Conservation (phyloP, 1,140 invertebrate species). For the Doryteuthis pealeii region DNA sequence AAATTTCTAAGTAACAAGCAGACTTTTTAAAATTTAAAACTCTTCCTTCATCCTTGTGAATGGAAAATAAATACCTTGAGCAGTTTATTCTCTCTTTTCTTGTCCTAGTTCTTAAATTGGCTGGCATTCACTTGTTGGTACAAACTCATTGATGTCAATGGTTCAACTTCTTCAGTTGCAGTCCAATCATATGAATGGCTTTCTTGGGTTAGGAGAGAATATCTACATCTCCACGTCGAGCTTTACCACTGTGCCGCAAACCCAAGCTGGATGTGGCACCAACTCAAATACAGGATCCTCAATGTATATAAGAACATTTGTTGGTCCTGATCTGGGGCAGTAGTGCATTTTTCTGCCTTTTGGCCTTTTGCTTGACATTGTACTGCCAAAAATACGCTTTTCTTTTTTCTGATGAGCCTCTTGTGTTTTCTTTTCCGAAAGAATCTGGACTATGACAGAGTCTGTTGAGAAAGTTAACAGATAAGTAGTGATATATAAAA, state of each 20-base stretch:
- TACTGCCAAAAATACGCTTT: slow-evolving; percentile 93
- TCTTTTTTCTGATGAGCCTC: slow-evolving; percentile 37
- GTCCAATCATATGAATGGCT: slow-evolving; percentile 86
- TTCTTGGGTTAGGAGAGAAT: slow-evolving; percentile 91
- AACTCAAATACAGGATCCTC: slow-evolving; percentile 58
- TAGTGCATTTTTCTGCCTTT: slow-evolving; percentile 67
- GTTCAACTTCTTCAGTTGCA: slow-evolving; percentile 89
- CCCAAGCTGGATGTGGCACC: slow-evolving; percentile 29
- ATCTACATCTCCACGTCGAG: slow-evolving; percentile 94
- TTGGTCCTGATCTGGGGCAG: slow-evolving; percentile 79
- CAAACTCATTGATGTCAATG: slow-evolving; percentile 93
- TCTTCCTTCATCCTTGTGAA: not conserved
- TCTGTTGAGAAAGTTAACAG: too few species aligned
- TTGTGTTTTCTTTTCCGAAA: slow-evolving; percentile 73
- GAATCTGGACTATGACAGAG: slow-evolving; percentile 10
- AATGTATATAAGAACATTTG: slow-evolving; percentile 78
- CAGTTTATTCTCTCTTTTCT: slow-evolving; percentile 96
- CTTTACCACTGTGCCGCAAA: slow-evolving; percentile 76
- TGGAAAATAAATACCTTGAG: slow-evolving; percentile 66
- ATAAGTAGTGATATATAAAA: too few species aligned
- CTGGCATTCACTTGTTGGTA: slow-evolving; percentile 88
- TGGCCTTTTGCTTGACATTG: slow-evolving; percentile 97
- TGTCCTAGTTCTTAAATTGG: slow-evolving; percentile 75
- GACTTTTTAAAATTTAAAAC: not conserved
- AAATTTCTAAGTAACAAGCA: not conserved